phyloP scores from a whole-genome alignment of 1,140 invertebrate species.

The Diachasmimorpha longicaudata region DNA sequence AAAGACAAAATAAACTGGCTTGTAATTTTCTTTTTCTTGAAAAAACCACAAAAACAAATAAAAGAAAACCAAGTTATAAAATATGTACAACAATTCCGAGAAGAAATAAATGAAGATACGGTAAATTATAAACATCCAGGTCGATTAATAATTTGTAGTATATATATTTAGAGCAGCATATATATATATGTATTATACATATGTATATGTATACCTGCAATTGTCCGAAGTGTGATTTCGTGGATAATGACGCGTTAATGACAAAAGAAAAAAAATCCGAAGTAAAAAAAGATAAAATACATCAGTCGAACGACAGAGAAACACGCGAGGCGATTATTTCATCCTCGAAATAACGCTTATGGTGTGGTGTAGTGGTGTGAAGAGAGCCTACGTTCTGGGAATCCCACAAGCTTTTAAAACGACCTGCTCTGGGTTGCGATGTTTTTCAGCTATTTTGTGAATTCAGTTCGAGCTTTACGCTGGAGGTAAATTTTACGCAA shows the following conservation, averaged over 20 bases:
- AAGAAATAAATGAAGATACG: conserved; percentile 1
- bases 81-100: neutral
- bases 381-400: neutral
- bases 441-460: neutral
- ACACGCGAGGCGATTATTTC: conserved; percentile 10
- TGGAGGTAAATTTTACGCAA: neutral
- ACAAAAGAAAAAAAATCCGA: neutral
- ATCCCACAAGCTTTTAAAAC: neutral
- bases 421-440: neutral
- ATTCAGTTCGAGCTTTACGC: neutral
- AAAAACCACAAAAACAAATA: conserved; percentile 18
- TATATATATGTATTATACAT: too few species aligned
- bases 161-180: too few species aligned
- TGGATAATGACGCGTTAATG: neutral
- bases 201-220: too few species aligned
- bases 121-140: neutral
- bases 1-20: conserved; percentile 5
- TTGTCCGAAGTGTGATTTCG: neutral
- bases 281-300: neutral
- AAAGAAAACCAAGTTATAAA: neutral
- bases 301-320: conserved; percentile 1
- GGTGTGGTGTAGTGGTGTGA: neutral
- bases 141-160: neutral
- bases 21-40: neutral
- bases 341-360: conserved; percentile 14